A percentile compares a stretch with the other conserved stretches of the same genome.
Evolutionary conservation across 1,140 invertebrate genomes (phyloP).

Genomic region (Anoplolepis gracilipes): DNA sequence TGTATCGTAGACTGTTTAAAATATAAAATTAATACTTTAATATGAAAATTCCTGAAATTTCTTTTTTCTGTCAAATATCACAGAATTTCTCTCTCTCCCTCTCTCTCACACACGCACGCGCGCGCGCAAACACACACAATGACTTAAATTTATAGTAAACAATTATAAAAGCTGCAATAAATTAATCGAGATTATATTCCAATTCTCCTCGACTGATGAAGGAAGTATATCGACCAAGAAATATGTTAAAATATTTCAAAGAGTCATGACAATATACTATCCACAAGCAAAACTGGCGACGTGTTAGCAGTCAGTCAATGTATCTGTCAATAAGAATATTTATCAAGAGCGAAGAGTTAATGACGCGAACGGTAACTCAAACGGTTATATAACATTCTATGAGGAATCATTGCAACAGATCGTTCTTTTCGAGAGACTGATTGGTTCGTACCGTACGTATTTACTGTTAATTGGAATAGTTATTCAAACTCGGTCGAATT

Average conservation of each 20-base stretch:
- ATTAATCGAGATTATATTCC: background rate
- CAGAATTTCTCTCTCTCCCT: no score
- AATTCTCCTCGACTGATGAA: background rate
- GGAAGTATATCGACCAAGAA: background rate
- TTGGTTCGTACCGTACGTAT: conserved; percentile 45
- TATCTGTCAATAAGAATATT: conserved; percentile 20
- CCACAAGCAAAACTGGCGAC: conserved; percentile 1
- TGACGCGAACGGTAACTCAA: conserved; percentile 14
- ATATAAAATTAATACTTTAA: background rate
- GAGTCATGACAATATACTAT: background rate
- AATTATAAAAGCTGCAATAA: conserved; percentile 14
- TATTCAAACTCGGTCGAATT: conserved; percentile 54
- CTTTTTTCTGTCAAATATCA: no score
- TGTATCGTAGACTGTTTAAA: background rate
- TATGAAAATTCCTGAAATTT: background rate
- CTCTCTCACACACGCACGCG: no score
- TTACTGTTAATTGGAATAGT: conserved; percentile 75
- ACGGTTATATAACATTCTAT: conserved; percentile 8
- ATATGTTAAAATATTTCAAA: background rate
- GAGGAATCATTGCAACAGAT: background rate
- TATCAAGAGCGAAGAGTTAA: background rate
- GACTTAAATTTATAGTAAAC: background rate
- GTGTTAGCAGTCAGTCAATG: conserved; percentile 25
- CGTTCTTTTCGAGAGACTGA: background rate
- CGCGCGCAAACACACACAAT: no score